Percentiles rank a stretch among this genome's conserved stretches.
phyloP scores from a whole-genome alignment of 2,888 invertebrate species.

The Drosophila birchii region DNA sequence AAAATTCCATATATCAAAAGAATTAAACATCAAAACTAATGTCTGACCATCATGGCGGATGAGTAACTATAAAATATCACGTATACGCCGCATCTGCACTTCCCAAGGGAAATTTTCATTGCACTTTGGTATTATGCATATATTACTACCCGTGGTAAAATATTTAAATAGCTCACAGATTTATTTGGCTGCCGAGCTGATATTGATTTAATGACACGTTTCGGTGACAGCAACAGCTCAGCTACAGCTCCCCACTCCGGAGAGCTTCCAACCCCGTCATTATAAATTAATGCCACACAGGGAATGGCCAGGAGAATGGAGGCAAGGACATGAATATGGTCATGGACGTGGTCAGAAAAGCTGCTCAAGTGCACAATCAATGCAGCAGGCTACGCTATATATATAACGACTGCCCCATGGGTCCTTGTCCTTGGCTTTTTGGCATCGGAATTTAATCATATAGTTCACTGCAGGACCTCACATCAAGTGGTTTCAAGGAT shows the following conservation, averaged over 20 bases:
- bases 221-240: slow-evolving; percentile 17
- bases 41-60: slow-evolving; percentile 9
- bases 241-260: not conserved
- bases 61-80: slow-evolving; percentile 46
- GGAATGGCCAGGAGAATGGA: slow-evolving; percentile 24
- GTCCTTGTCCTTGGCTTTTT: slow-evolving; percentile 36
- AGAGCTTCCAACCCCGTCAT: slow-evolving; percentile 31
- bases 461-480: slow-evolving; percentile 19
- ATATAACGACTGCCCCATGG: slow-evolving; percentile 5
- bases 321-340: slow-evolving; percentile 30
- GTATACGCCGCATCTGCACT: slow-evolving; percentile 51
- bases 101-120: slow-evolving; percentile 16
- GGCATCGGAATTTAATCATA: slow-evolving; percentile 28
- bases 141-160: slow-evolving; percentile 46
- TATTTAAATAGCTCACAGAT: slow-evolving; percentile 46
- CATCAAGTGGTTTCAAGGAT: slow-evolving; percentile 15
- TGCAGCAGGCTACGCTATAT: slow-evolving; percentile 20
- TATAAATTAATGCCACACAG: slow-evolving; percentile 51
- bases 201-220: slow-evolving; percentile 63
- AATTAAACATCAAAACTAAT: not conserved
- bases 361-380: slow-evolving; percentile 35
- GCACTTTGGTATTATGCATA: slow-evolving; percentile 26
- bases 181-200: slow-evolving; percentile 29
- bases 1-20: not conserved
- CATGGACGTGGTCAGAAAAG: slow-evolving; percentile 21